These are phyloP conservation scores for Ptiloglossa arizonensis DNA, from an alignment of 1,140 invertebrate genomes.

Conservation along the genomic window DNA sequence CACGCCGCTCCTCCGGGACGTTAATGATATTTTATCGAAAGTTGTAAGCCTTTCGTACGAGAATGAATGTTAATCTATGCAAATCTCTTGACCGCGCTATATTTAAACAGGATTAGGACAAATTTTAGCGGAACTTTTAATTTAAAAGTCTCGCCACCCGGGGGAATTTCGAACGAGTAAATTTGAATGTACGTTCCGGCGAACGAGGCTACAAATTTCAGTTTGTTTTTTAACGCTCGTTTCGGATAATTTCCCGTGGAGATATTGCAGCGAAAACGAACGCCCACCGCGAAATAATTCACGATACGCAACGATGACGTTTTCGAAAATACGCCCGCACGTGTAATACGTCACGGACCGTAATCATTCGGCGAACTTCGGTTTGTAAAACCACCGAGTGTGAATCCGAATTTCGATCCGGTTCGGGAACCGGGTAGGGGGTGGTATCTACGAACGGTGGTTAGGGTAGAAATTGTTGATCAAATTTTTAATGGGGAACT, in stretches of 20 bases:
- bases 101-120: constrained; percentile 37
- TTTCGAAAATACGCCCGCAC: not conserved
- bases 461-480: not conserved
- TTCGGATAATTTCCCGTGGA: not conserved
- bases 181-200: constrained; percentile 11
- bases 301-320: not conserved
- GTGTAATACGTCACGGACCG: too few species aligned
- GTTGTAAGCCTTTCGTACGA: not conserved
- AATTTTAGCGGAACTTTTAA: constrained; percentile 27
- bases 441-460: too few species aligned
- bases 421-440: too few species aligned
- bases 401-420: not conserved
- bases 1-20: constrained; percentile 2
- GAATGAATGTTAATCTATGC: constrained; percentile 26
- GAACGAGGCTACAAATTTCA: not conserved
- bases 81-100: constrained; percentile 21
- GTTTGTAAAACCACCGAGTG: not conserved
- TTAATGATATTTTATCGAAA: constrained; percentile 27
- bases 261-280: not conserved
- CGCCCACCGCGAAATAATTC: not conserved
- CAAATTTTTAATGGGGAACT: not conserved
- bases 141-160: constrained; percentile 12
- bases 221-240: constrained; percentile 21
- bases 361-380: not conserved
- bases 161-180: not conserved